Evolutionary conservation across 1,140 invertebrate genomes (phyloP), one percentile per base, ranked within the genome.

Genomic region (Coenobita brevimanus): DNA sequence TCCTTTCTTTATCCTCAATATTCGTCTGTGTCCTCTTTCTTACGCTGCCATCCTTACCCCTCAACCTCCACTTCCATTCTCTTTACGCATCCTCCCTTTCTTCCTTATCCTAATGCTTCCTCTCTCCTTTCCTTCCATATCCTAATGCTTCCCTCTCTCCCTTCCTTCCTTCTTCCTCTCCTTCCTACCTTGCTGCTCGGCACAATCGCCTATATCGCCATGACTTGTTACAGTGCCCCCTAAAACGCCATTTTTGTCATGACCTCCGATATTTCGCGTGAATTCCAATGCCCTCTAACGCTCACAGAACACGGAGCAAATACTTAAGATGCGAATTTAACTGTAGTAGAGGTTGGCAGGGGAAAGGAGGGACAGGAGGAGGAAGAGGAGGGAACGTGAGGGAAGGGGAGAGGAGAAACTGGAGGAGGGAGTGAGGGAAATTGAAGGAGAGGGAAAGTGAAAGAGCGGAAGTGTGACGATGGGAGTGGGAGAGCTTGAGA

Each of bases 281-380:
- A 71, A 82, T 82, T 71, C 80, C 80, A 82, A 82, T 69, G 80
- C 41, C 64, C 33, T 50, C 62, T 69, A 82, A 82, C 80, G 80
- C 64, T 50, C 64, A n/a, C 80, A 50, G 62, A 82, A 82, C 80
- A 82, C 80, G 80, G 64, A 82, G n/a, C 80, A 82, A 82, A 82
- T 82, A 69, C 80, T 69, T 71, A 69, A 82, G 46, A 64, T 82
- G 67, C 50, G 64, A 82, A 82, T 82, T 82, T 82, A 82, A n/a
- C 64, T 50, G 46, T 50, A 50, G 46, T 50, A 50, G 46, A 50
- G 46, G 46, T n/a, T 67, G 64, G 69, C 80, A 41, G 62, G 8
- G 76, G 50, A 6, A 27, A 38, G 33, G 78, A 60, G 50, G 50
- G 30, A 69, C 24, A 27, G 17, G 33, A 24, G 62, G 60, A n/a